Conservation (phyloP, 1,140 invertebrate genomes). For the Trichoplusia ni region DNA sequence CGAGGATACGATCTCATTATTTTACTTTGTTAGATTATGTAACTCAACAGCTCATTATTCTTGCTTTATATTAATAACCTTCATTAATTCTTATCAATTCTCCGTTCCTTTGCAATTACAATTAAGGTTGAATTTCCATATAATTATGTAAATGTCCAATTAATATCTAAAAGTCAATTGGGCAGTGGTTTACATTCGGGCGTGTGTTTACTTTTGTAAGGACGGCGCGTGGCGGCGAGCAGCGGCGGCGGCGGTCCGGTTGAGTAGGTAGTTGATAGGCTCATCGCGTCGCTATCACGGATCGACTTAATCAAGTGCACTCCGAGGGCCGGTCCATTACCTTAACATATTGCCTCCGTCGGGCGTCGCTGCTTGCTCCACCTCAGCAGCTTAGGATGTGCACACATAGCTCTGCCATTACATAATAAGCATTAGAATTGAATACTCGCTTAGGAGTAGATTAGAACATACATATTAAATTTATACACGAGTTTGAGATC, state of each 20-base stretch:
- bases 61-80: slow-evolving; percentile 2
- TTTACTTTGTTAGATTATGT: slow-evolving; percentile 1
- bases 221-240: no score
- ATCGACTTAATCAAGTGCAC: slow-evolving; percentile 58
- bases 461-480: no score
- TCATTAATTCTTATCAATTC: slow-evolving; percentile 11
- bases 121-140: slow-evolving; percentile 4
- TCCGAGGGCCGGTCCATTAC: slow-evolving; percentile 50
- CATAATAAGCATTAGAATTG: not conserved
- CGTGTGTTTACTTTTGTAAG: slow-evolving; percentile 15
- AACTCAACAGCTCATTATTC: slow-evolving; percentile 15
- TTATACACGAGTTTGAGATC: no score
- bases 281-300: slow-evolving; percentile 42
- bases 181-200: not conserved
- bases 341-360: slow-evolving; percentile 55
- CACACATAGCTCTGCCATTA: slow-evolving; percentile 17
- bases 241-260: slow-evolving; percentile 19
- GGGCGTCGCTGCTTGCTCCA: slow-evolving; percentile 20
- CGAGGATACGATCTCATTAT: not conserved
- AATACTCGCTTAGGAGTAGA: not conserved
- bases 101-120: not conserved
- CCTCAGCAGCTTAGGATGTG: slow-evolving; percentile 1
- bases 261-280: slow-evolving; percentile 37
- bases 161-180: slow-evolving; percentile 18
- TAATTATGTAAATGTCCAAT: slow-evolving; percentile 25